phyloP scores from a whole-genome alignment of 2,888 invertebrate genomes.

The Mamestra brassicae region DNA sequence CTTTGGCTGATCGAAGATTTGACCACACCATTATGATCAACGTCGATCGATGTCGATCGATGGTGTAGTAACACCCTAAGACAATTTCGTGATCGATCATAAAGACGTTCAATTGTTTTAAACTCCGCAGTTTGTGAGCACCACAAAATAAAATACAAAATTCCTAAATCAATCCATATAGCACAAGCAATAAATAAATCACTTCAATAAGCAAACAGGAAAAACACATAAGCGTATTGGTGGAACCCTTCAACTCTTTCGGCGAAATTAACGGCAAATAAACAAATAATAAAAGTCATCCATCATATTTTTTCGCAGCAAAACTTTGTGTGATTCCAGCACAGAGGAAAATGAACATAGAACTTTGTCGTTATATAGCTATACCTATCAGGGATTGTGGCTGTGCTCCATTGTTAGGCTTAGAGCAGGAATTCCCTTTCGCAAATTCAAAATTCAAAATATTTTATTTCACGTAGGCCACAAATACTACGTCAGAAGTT shows the following conservation, averaged over 20 bases:
- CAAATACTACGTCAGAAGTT: too few relatives aligned
- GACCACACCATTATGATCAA: too few relatives aligned
- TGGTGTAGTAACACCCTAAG: too few relatives aligned
- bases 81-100: too few relatives aligned
- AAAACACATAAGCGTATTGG: constrained; percentile 25
- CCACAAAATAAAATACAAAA: background rate
- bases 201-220: constrained; percentile 13
- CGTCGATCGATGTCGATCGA: too few relatives aligned
- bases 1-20: too few relatives aligned
- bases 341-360: constrained; percentile 4
- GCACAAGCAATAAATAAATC: constrained; percentile 9
- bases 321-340: constrained; percentile 36
- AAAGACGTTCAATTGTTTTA: too few relatives aligned
- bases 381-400: background rate
- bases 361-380: background rate
- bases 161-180: constrained; percentile 12
- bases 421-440: too few relatives aligned
- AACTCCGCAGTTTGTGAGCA: background rate
- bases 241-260: constrained; percentile 22
- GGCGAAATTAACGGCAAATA: constrained; percentile 51
- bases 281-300: constrained; percentile 47
- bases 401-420: too few relatives aligned
- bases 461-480: too few relatives aligned
- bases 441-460: too few relatives aligned
- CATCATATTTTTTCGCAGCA: constrained; percentile 41